Base-by-base conservation (phyloP, 2,797 vertebrate species). In the Tolypeutes matacus region DNA sequence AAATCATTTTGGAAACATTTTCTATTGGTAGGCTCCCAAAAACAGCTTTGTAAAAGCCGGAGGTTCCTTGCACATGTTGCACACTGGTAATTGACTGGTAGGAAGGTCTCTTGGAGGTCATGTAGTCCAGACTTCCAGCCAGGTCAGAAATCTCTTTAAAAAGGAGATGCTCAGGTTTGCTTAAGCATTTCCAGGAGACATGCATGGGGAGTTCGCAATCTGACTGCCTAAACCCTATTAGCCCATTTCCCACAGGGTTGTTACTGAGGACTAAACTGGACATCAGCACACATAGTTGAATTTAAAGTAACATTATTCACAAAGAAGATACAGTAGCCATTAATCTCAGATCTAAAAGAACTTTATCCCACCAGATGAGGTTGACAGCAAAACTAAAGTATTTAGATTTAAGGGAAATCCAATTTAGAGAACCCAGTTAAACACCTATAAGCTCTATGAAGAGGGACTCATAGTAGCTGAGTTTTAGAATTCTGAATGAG, bases 1-100 rank as follows among this genome's bases (percentile, higher is more conserved):
- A 96, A 96, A 80, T 83, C 29, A 62, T 27, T 60, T 75, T 82
- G 86, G 77, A 88, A 94, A 86, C 18, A 21, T 85, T 89, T 42
- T 93, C 73, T 62, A 34, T 56, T 86, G 62, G 42, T 82, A 15
- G 51, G 51, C 64, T 94, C n/a, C 64, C 27, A 85, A 83, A 56
- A 3, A 29, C 29, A 91, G 65, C 3, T 67, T 86, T 80, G 6
- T 82, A 91, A 93, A 94, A 51, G 3, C 29, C 25, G 62, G 53
- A 51, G 36, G 42, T 76, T 94, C 62, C 56, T 42, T 23, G 17
- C 91, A 87, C n/a, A 27, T 92, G 11, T 65, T 23, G 58, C 7
- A 49, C 3, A 82, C 11, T 62, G 4, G 14, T 86, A n/a, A 51
- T 5, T 70, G 29, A 51, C 12, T 70, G 21, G 20, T 69, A 42